Evolutionary conservation across 2,113 vertebrate species (phyloP).

Genomic region (Eira barbara): DNA sequence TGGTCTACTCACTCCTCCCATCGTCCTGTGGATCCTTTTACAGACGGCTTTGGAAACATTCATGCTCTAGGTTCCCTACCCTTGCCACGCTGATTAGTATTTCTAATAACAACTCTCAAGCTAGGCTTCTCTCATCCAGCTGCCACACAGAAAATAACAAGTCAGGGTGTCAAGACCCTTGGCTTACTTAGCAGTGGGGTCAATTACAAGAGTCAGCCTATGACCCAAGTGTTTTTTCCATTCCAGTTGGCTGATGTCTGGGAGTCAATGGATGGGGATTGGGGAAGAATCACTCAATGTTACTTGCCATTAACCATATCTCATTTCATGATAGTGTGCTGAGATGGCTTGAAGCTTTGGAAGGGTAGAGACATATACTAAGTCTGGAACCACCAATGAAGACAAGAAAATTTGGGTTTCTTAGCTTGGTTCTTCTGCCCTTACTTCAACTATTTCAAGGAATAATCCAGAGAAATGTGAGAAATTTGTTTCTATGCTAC

Average conservation of each 20-base stretch:
- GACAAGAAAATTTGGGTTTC: neutral
- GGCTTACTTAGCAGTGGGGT: neutral
- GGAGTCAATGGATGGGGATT: neutral
- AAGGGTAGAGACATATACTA: neutral
- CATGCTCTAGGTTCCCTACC: neutral
- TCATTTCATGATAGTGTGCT: neutral
- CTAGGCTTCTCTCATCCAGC: neutral
- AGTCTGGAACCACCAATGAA: neutral
- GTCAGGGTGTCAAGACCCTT: neutral
- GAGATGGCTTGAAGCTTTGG: neutral
- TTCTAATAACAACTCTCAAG: neutral
- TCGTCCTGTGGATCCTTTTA: neutral
- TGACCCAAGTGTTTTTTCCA: neutral
- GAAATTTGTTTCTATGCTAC: neutral
- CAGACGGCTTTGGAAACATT: neutral
- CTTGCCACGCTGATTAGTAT: neutral
- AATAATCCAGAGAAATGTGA: slow-evolving; percentile 3
- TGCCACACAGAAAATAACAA: neutral
- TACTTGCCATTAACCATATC: neutral
- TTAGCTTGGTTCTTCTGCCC: neutral
- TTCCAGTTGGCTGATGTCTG: neutral
- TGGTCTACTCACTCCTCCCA: neutral
- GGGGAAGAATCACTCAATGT: neutral
- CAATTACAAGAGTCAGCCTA: neutral
- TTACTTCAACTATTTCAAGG: neutral